phyloP scores from a whole-genome alignment of 2,888 invertebrate genomes.

The Melanchra persicariae region DNA sequence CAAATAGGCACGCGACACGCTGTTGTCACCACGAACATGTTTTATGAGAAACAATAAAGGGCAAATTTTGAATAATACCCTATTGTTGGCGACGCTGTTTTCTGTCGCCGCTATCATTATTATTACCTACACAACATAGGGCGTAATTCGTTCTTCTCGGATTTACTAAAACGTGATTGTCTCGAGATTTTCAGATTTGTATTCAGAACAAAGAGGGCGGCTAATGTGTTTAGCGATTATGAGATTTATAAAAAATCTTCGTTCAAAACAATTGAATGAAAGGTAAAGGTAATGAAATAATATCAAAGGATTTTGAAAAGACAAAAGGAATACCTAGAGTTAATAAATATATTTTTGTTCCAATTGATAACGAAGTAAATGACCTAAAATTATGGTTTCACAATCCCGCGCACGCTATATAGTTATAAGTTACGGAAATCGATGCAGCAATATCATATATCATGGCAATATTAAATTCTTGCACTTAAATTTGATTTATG shows the following conservation, averaged over 20 bases:
- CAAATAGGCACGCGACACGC: slow-evolving; percentile 84
- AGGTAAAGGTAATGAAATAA: slow-evolving; percentile 56
- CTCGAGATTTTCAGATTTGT: slow-evolving; percentile 54
- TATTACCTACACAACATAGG: slow-evolving; percentile 69
- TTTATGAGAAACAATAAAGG: slow-evolving; percentile 87
- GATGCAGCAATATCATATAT: slow-evolving; percentile 66
- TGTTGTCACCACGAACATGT: slow-evolving; percentile 85
- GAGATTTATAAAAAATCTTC: slow-evolving; percentile 55
- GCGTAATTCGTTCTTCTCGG: slow-evolving; percentile 65
- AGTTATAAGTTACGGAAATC: slow-evolving; percentile 54
- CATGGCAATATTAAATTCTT: slow-evolving; percentile 68
- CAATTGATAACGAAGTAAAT: slow-evolving; percentile 38
- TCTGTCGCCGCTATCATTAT: slow-evolving; percentile 81
- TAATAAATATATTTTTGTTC: slow-evolving; percentile 28
- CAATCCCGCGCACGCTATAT: slow-evolving; percentile 37
- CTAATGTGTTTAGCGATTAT: slow-evolving; percentile 61
- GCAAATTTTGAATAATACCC: slow-evolving; percentile 86
- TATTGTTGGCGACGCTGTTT: slow-evolving; percentile 81
- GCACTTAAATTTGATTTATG: slow-evolving; percentile 78
- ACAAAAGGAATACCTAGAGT: slow-evolving; percentile 40
- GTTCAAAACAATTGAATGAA: slow-evolving; percentile 41
- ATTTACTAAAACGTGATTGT: slow-evolving; percentile 58
- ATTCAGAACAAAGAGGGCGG: slow-evolving; percentile 57
- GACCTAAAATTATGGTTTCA: slow-evolving; percentile 39
- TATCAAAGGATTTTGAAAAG: slow-evolving; percentile 35